These are phyloP conservation scores for Herpetotheres cachinnans DNA, from an alignment of 2,113 vertebrate species.

Conservation along the genomic window DNA sequence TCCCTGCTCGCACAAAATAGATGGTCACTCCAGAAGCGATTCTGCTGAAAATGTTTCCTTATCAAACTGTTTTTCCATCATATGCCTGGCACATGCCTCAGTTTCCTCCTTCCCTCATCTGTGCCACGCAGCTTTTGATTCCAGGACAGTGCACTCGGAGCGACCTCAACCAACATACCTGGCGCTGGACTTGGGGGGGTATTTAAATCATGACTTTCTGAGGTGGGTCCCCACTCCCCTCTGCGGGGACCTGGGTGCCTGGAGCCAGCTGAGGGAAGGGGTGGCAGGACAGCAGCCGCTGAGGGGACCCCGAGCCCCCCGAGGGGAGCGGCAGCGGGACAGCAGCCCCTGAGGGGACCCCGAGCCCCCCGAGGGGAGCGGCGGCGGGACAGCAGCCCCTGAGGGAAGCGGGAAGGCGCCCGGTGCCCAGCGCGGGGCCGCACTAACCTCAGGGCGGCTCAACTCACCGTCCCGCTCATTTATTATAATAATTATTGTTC, in stretches of 20 bases:
- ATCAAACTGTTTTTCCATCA: neutral
- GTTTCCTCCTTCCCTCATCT: neutral
- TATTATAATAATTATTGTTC: fast-evolving
- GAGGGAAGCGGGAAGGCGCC: neutral
- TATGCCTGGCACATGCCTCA: fast-evolving
- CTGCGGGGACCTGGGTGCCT: neutral
- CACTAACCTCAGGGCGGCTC: neutral
- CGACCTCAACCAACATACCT: neutral
- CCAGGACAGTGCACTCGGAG: neutral
- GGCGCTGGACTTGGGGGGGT: too few relatives aligned
- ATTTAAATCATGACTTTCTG: neutral
- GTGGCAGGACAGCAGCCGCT: neutral
- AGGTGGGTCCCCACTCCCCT: neutral
- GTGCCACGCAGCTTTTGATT: fast-evolving
- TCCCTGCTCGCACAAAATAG: neutral
- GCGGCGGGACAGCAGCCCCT: neutral
- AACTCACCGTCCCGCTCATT: fast-evolving
- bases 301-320: neutral
- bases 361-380: neutral
- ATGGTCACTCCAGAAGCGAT: neutral
- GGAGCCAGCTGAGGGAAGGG: neutral
- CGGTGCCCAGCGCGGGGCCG: neutral
- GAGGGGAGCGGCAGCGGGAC: neutral
- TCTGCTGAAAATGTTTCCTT: neutral
- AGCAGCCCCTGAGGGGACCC: neutral